Evolutionary conservation across 2,797 vertebrate species (phyloP), one percentile per base, ranked within the genome.

Genomic region (Onychomys arenicola): DNA sequence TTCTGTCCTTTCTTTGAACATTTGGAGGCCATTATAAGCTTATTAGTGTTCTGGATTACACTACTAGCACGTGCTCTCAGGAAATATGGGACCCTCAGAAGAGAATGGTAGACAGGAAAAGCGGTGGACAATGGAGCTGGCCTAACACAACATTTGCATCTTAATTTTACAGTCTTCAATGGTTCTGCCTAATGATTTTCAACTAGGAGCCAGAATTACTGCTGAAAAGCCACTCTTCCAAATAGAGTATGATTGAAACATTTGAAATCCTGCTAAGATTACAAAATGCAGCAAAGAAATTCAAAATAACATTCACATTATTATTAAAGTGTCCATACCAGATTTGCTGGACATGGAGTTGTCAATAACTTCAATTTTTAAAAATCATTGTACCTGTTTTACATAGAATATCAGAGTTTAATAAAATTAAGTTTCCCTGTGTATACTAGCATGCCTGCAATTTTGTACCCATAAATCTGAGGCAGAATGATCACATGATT

Each of bases 61-160:
- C 19, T 21, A 13, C 16, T n/a, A n/a, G n/a, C 61, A 40, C 23
- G 76, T 37, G 13, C 2, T 52, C 6, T 63, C 2, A 21, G 34
- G 12, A 2, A 91, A 57, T 25, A 65, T 13, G 40, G 21, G 49
- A 52, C 19, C 21, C 49, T 17, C 67, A 76, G 34, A 7, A 52
- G 1, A 40, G 6, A 8, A 27, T 2, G 32, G 49, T 6, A 85
- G 3, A 85, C 16, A 29, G 3, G 6, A 4, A 9, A 75, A 83
- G 2, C n/a, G 16, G 0, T 5, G 9, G 2, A n/a, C 23, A 37
- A 27, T 40, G 16, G 46, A 65, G 6, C 10, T 32, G 23, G 17
- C 46, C 55, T 46, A 40, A 10, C 27, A 67, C 34, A 86, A 37
- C 25, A 13, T 27, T 32, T 37, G 14, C 25, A 23, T 49, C 14